Conservation (phyloP, 1,140 invertebrate genomes). For the roundworm (Caenorhabditis elegans) region WBcel235 BX284606.5:3085001-3085500, state of each 20-base stretch:
- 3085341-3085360: too few species aligned
- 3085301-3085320: not conserved
- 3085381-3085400: too few species aligned
- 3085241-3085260: not conserved
- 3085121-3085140: slow-evolving; percentile 66
- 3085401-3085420: too few species aligned
- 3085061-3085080: slow-evolving; percentile 58
- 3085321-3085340: not conserved
- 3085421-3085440: too few species aligned
- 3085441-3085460: too few species aligned
- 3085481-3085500: too few species aligned
- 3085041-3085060: not conserved
- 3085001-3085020: slow-evolving; percentile 8
- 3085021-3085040: not conserved
- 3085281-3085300: not conserved
- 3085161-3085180: slow-evolving; percentile 38
- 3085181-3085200: not conserved
- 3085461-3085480: too few species aligned
- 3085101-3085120: slow-evolving; percentile 58
- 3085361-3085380: too few species aligned
- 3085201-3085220: not conserved
- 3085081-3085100: slow-evolving; percentile 66
- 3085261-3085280: not conserved
- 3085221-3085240: slow-evolving; percentile 18
- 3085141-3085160: slow-evolving; percentile 52